A percentile compares a stretch with the other conserved stretches of the same genome.
Conservation (phyloP, 2,888 invertebrate species). For the Quadroppia sp. region DNA sequence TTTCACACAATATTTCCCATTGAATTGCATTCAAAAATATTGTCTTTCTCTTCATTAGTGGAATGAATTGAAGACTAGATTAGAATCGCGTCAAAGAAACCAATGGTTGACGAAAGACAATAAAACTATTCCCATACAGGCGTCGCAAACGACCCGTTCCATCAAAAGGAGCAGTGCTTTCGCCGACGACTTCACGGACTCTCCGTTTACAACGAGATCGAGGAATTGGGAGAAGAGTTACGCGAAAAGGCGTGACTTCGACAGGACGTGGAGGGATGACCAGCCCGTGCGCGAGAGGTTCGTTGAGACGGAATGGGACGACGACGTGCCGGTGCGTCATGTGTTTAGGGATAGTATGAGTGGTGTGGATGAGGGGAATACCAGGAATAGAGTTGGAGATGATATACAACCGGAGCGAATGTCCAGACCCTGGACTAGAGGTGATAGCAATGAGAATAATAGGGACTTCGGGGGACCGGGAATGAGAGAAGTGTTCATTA, state of each 20-base stretch:
- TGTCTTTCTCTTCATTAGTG: neutral
- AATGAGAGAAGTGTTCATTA: neutral
- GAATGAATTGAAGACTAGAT: neutral
- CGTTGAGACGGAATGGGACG: slow-evolving; percentile 21
- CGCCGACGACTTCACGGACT: neutral
- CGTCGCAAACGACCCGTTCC: neutral
- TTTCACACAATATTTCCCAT: neutral
- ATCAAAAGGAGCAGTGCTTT: neutral
- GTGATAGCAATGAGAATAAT: neutral
- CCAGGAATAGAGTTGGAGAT: neutral
- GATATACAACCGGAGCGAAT: neutral
- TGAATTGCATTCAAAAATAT: neutral
- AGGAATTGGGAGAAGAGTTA: slow-evolving; percentile 28
- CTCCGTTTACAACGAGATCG: neutral
- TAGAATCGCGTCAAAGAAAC: neutral
- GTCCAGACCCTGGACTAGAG: neutral
- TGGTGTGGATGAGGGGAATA: neutral
- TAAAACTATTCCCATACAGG: neutral
- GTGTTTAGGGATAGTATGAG: slow-evolving; percentile 22
- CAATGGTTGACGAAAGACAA: neutral
- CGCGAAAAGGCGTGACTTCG: neutral
- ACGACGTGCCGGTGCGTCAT: slow-evolving; percentile 21
- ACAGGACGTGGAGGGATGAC: neutral
- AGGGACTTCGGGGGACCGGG: neutral
- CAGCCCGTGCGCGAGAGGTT: slow-evolving; percentile 1